Base-by-base conservation (phyloP, 2,888 invertebrate genomes). In the Plagodis pulveraria region DNA sequence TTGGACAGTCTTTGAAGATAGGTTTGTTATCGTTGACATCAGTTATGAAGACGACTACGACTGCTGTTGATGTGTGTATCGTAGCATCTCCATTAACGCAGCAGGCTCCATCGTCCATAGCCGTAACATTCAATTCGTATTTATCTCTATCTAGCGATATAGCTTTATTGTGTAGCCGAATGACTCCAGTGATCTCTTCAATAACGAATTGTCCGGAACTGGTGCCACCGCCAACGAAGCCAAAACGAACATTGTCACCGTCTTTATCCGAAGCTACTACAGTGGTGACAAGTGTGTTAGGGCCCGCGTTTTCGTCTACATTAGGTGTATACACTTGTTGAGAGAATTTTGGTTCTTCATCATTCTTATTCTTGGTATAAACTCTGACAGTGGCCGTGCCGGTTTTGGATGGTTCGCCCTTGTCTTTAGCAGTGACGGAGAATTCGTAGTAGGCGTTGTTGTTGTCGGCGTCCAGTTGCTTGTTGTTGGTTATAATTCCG, bases 1-100 rank as follows among this genome's bases (percentile, higher is more conserved):
- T 97, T 0, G 96, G 95, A 80, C 99, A 99, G 72, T 98, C 97
- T 86, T 98, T 97, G 81, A 99, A 99, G 64, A 97, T 96, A 0
- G 99, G 99, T 79, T 99, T 99, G 84, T 99, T 98, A 80, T 98
- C 99, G 83, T 99, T 99, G 22, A 99, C 98, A 77, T 99, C 99
- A 0, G 98, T 98, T 64, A 99, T 98, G 83, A 98, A 98, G 0
- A 99, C 98, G 0, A 98, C 98, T 0, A 99, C 98, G 0, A 98
- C 97, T 6, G 98, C 98, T 0, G 98, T 98, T 49, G 97, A 98
- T 0, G 98, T 98, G 80, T 98, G 98, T 70, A 97, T 97, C 0
- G 96, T 97, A 2, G 95, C 94, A 71, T 96, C 97, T 5, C 97
- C 98, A 68, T 97, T 97, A 10, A 96, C 96, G 83, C 99, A 99